phyloP scores from a whole-genome alignment of 1,140 invertebrate genomes.

The Drosophila pachea region DNA sequence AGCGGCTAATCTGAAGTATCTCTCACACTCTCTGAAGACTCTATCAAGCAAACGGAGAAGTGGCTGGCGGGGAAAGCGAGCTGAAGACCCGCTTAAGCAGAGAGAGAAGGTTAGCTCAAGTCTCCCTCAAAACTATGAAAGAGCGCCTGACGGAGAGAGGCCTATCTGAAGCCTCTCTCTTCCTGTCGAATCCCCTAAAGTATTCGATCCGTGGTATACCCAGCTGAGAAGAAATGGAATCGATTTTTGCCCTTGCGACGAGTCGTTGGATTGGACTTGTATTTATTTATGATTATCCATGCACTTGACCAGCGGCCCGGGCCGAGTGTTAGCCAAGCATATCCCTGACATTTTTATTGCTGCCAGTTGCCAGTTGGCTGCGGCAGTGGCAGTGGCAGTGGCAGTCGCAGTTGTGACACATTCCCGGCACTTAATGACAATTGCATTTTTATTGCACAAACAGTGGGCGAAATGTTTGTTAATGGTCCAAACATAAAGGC shows the following conservation, averaged over 20 bases:
- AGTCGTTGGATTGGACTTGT: conserved; percentile 1
- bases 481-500: conserved; percentile 67
- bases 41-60: too few species aligned
- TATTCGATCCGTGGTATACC: too few species aligned
- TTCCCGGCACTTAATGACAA: conserved; percentile 66
- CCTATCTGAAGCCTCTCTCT: too few species aligned
- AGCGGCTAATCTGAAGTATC: too few species aligned
- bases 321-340: conserved; percentile 22
- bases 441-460: conserved; percentile 78
- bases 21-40: too few species aligned
- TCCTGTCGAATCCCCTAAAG: too few species aligned
- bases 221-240: neutral
- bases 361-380: neutral
- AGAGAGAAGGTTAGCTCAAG: too few species aligned
- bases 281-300: conserved; percentile 20
- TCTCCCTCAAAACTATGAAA: too few species aligned
- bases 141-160: too few species aligned
- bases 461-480: conserved; percentile 73
- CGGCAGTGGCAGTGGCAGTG: neutral
- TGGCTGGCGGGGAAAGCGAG: too few species aligned
- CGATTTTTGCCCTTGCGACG: neutral
- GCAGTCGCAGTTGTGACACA: conserved; percentile 49
- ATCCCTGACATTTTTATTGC: conserved; percentile 28
- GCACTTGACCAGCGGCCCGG: conserved; percentile 30
- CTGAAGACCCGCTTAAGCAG: too few species aligned